Percentiles rank a stretch among this genome's conserved stretches.
Conservation (phyloP, 2,797 vertebrate genomes). For the Fringilla coelebs region DNA sequence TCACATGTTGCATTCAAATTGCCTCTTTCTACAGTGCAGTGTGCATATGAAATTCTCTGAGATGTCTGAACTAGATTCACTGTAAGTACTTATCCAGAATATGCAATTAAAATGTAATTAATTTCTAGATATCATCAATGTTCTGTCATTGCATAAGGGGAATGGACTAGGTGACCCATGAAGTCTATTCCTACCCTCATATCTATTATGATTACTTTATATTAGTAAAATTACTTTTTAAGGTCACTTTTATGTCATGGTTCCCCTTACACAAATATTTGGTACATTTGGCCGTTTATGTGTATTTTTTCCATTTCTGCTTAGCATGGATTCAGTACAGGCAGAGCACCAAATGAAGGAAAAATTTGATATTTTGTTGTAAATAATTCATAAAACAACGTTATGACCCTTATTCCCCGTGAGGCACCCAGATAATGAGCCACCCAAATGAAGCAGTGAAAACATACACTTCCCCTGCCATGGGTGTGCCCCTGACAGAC, state of each 20-base stretch:
- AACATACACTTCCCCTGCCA: slow-evolving; percentile 16
- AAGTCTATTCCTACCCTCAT: slow-evolving; percentile 45
- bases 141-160: slow-evolving; percentile 28
- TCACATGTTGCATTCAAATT: slow-evolving; percentile 3
- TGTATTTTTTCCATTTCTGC: not conserved
- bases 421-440: slow-evolving; percentile 4
- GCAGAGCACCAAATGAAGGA: not conserved
- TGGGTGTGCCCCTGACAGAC: slow-evolving; percentile 18
- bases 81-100: not conserved
- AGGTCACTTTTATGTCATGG: not conserved
- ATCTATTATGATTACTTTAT: slow-evolving; percentile 53
- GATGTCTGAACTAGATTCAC: not conserved
- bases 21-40: not conserved
- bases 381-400: slow-evolving; percentile 49
- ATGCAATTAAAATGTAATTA: slow-evolving; percentile 14
- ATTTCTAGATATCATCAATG: slow-evolving; percentile 36
- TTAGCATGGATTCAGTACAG: not conserved
- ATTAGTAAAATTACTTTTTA: slow-evolving; percentile 57
- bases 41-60: not conserved
- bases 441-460: slow-evolving; percentile 32
- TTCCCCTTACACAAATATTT: slow-evolving; percentile 23
- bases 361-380: not conserved
- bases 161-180: slow-evolving; percentile 52
- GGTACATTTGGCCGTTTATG: not conserved
- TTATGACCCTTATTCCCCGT: not conserved